Conservation (phyloP, 2,888 invertebrate species). For the Druceiella hillmani region DNA sequence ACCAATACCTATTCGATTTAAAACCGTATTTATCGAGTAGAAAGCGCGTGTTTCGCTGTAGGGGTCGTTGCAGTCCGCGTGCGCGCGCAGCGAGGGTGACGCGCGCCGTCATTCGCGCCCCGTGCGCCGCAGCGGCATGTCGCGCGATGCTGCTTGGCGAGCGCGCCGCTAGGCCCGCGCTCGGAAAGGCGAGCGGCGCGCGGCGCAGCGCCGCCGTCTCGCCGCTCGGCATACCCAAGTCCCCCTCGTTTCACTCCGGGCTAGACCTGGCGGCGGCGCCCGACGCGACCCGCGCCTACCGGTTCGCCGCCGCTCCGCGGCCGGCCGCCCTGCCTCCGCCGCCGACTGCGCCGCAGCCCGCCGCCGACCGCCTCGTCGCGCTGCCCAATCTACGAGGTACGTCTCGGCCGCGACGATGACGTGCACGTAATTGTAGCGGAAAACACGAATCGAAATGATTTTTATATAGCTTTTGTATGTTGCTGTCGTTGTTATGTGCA, state of each 20-base stretch:
- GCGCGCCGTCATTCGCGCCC: constrained; percentile 53
- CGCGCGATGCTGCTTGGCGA: constrained; percentile 42
- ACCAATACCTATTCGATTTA: no score
- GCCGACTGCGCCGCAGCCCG: constrained; percentile 42
- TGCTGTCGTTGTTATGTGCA: no score
- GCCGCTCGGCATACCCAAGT: constrained; percentile 75
- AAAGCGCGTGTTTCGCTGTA: constrained; percentile 34
- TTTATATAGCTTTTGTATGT: no score
- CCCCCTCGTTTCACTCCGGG: constrained; percentile 84
- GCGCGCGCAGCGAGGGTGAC: constrained; percentile 49
- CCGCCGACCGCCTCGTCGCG: constrained; percentile 33
- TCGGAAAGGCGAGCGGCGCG: constrained; percentile 48
- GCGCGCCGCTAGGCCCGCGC: constrained; percentile 28
- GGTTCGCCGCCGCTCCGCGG: constrained; percentile 33
- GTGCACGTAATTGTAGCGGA: no score
- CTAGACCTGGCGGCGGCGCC: constrained; percentile 72
- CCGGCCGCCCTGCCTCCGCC: constrained; percentile 39
- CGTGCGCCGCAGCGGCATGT: constrained; percentile 50
- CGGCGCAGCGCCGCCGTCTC: constrained; percentile 47
- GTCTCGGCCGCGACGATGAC: no score
- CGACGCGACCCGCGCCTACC: constrained; percentile 48
- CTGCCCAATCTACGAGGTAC: no score
- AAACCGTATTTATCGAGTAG: no score
- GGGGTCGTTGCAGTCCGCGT: constrained; percentile 28
- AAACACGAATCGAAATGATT: no score